A percentile compares a stretch with the other conserved stretches of the same genome.
These are phyloP conservation scores for Drosophila sp. DNA, from an alignment of 1,140 invertebrate genomes.

Conservation along the genomic window DNA sequence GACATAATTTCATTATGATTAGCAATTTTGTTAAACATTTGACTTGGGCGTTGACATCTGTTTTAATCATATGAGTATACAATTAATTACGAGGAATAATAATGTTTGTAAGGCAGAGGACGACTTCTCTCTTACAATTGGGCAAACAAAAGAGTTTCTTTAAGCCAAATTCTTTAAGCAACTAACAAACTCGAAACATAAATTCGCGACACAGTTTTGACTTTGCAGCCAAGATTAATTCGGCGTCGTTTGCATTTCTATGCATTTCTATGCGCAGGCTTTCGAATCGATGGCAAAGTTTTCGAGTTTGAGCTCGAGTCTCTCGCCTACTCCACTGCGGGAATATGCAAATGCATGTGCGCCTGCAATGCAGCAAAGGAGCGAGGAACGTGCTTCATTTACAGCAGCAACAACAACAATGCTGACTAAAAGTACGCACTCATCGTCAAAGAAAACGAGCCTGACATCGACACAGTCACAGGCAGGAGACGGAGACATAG, in stretches of 20 bases:
- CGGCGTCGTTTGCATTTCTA: conserved; percentile 44
- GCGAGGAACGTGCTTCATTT: conserved; percentile 57
- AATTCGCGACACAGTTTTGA: conserved; percentile 45
- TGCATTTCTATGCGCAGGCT: conserved; percentile 52
- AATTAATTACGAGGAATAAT: conserved; percentile 42
- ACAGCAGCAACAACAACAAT: conserved; percentile 15
- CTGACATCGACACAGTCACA: conserved; percentile 27
- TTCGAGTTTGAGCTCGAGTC: conserved; percentile 30
- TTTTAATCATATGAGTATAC: conserved; percentile 39
- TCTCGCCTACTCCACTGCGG: background rate
- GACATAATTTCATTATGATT: conserved; percentile 2
- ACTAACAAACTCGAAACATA: conserved; percentile 87
- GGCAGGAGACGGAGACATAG: conserved; percentile 20
- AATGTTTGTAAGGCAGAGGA: background rate
- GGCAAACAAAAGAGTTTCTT: background rate
- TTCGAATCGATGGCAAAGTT: conserved; percentile 59
- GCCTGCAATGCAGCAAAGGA: conserved; percentile 76
- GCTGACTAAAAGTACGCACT: conserved; percentile 37
- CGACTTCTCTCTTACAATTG: background rate
- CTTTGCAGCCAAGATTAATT: conserved; percentile 57
- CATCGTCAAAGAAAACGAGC: conserved; percentile 42
- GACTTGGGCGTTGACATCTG: background rate
- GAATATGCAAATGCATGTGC: conserved; percentile 81
- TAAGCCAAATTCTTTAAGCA: conserved; percentile 87
- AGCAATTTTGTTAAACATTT: conserved; percentile 1